phyloP scores from a whole-genome alignment of 2,888 invertebrate species.

The Hyles lineata region DNA sequence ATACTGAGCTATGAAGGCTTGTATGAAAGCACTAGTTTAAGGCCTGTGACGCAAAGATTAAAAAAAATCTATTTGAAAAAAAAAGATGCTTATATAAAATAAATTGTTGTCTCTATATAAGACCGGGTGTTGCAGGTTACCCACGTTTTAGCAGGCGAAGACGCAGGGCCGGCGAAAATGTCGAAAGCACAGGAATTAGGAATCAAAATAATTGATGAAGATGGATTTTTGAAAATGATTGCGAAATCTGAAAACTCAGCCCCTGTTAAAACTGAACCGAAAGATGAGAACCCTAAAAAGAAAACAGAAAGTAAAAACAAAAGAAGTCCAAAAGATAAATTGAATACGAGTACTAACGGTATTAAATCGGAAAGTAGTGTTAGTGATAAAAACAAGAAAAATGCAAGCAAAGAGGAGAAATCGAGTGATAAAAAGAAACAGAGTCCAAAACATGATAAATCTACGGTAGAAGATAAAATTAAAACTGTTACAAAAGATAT shows the following conservation, averaged over 20 bases:
- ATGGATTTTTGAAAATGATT: constrained; percentile 92
- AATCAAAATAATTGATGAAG: constrained; percentile 91
- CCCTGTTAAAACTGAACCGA: constrained; percentile 41
- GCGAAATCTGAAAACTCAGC: constrained; percentile 72
- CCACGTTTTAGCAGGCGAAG: constrained; percentile 93
- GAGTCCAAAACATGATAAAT: constrained; percentile 30
- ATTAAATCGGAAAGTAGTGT: constrained; percentile 32
- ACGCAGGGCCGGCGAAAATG: constrained; percentile 93
- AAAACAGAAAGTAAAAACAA: constrained; percentile 44
- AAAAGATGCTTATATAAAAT: too few species aligned
- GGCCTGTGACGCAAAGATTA: too few species aligned
- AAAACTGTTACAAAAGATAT: not conserved
- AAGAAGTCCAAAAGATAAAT: constrained; percentile 43
- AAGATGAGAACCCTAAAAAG: constrained; percentile 49
- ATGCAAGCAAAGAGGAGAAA: constrained; percentile 43
- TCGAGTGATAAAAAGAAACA: constrained; percentile 39
- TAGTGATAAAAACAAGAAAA: constrained; percentile 39
- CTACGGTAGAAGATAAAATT: not conserved
- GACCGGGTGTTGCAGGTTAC: constrained; percentile 78
- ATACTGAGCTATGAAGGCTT: too few species aligned
- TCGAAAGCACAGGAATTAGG: constrained; percentile 89
- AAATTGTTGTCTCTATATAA: too few species aligned
- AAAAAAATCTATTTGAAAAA: too few species aligned
- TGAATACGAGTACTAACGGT: constrained; percentile 42
- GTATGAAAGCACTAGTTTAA: too few species aligned